These are phyloP conservation scores for Drosophila willistoni DNA, from an alignment of 1,140 invertebrate species.

Conservation along the genomic window DNA sequence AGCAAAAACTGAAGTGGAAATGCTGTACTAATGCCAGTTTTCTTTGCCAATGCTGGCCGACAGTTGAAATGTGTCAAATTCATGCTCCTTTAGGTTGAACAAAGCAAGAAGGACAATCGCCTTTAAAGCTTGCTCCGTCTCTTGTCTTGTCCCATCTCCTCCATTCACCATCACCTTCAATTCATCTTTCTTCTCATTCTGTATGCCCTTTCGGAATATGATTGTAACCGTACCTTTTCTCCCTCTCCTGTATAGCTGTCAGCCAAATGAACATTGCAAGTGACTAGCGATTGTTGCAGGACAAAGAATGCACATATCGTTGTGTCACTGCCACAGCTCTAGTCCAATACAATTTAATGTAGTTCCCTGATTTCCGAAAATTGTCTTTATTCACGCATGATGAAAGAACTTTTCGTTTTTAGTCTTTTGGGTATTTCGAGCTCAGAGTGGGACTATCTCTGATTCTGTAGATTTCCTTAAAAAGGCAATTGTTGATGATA, in stretches of 20 bases:
- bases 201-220: background rate
- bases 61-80: constrained; percentile 39
- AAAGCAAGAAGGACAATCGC: constrained; percentile 14
- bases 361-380: no score
- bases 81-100: constrained; percentile 21
- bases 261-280: constrained; percentile 3
- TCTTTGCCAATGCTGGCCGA: constrained; percentile 33
- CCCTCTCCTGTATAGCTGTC: background rate
- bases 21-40: constrained; percentile 9
- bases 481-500: no score
- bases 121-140: background rate
- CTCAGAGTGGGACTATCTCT: no score
- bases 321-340: background rate
- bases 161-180: background rate
- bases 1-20: constrained; percentile 33
- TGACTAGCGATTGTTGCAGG: constrained; percentile 1
- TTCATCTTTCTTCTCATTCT: background rate
- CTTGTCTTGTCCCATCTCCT: background rate
- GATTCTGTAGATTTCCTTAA: no score
- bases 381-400: no score
- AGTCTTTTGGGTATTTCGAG: no score
- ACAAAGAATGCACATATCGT: background rate
- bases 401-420: no score
- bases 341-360: background rate
- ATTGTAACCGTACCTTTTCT: background rate